A percentile compares a stretch with the other conserved stretches of the same genome.
phyloP scores from a whole-genome alignment of 2,797 vertebrate species.

The Lacerta agilis region DNA sequence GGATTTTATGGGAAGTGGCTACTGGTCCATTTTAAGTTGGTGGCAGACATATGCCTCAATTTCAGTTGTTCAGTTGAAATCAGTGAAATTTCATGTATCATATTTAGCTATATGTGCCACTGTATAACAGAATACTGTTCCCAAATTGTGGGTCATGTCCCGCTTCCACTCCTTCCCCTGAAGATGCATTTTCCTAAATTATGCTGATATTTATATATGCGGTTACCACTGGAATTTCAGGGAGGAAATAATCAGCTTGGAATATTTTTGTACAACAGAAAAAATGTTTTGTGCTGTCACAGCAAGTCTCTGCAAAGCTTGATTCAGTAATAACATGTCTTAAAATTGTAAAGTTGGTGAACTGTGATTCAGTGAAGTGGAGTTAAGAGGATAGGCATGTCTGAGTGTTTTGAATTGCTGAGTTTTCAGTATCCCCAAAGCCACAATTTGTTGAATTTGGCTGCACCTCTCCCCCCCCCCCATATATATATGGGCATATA shows the following conservation, averaged over 20 bases:
- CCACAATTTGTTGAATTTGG: neutral
- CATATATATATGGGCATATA: neutral
- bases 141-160: rapidly evolving
- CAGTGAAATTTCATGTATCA: neutral
- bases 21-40: neutral
- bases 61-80: neutral
- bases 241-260: constrained; percentile 1
- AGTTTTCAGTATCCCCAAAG: neutral
- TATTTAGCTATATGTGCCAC: neutral
- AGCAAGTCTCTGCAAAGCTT: constrained; percentile 26
- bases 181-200: neutral
- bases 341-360: constrained; percentile 1
- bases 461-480: neutral
- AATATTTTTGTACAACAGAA: neutral
- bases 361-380: neutral
- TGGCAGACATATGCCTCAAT: neutral
- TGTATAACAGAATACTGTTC: rapidly evolving
- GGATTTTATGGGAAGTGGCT: neutral
- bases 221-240: neutral
- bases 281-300: neutral
- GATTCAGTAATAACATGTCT: constrained; percentile 4
- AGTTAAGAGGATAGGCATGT: neutral
- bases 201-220: neutral
- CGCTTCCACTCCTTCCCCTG: neutral
- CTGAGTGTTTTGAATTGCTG: neutral